These are phyloP conservation scores for Hylaea fasciaria DNA, from an alignment of 2,888 invertebrate genomes.

Conservation along the genomic window DNA sequence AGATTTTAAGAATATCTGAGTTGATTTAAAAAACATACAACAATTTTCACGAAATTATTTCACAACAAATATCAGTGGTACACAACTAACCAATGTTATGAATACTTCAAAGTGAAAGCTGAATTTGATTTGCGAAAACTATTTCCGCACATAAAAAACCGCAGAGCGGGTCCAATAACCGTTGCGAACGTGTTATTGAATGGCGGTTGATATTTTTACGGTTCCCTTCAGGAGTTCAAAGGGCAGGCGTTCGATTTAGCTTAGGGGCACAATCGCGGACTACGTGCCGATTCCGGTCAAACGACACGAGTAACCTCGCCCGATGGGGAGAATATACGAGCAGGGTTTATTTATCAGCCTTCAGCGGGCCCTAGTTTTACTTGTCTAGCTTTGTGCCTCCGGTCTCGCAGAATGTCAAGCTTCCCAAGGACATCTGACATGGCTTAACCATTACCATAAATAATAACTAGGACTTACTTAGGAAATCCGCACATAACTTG, in stretches of 20 bases:
- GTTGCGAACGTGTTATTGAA: constrained; percentile 25
- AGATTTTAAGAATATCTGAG: too few relatives aligned
- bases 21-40: too few relatives aligned
- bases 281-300: constrained; percentile 2
- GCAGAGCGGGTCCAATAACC: constrained; percentile 23
- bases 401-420: too few relatives aligned
- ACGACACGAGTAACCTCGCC: constrained; percentile 5
- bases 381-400: background rate
- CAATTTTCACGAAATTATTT: background rate
- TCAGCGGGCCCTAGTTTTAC: too few relatives aligned
- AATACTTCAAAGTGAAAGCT: constrained; percentile 26
- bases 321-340: background rate
- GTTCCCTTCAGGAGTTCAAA: constrained; percentile 30
- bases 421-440: too few relatives aligned
- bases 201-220: constrained; percentile 39
- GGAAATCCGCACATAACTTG: too few relatives aligned
- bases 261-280: background rate
- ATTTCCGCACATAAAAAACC: constrained; percentile 22
- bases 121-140: constrained; percentile 31
- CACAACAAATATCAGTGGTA: background rate
- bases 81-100: constrained; percentile 15
- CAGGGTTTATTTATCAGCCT: too few relatives aligned
- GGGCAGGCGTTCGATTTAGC: constrained; percentile 34
- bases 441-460: too few relatives aligned
- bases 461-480: too few relatives aligned